Base-by-base conservation (phyloP, 2,797 vertebrate genomes). In the Atherinosoma microstoma region DNA sequence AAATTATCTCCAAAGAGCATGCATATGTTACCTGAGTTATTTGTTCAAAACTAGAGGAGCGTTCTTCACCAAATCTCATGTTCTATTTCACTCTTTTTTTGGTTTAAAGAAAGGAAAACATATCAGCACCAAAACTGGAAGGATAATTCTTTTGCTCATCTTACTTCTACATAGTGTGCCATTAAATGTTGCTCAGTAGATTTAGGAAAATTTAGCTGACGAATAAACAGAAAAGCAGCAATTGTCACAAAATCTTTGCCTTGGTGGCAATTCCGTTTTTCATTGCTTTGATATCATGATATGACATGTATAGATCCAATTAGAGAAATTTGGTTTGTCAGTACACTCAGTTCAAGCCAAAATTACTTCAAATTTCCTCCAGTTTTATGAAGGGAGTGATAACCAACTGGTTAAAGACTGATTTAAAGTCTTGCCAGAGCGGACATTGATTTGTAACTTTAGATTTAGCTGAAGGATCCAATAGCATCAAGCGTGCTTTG, bases 341-440 rank as follows among this genome's bases (percentile, higher is more conserved):
- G 24, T 57, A 34, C 45, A 53, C 36, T 70, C 58, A 70, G 32
- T 49, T 51, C 15, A 67, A 32, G 58, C 68, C 75, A 68, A 67
- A 67, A 34, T 57, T 22, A 35, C 11, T 65, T 59, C 49, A 36
- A 70, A 29, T 16, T 35, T 11, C 30, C 64, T 66, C 24, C 22
- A 36, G 1, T 69, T 73, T 75, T 70, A 57, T 40, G 49, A 83
- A 71, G 75, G 8, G 11, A 79, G 60, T 65, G 15, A 64, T 49
- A 64, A 80, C 73, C 72, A 61, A 40, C 63, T 67, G 24, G 58
- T 30, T 56, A 56, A 56, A 16, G 13, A 30, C 27, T 56, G 27
- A 18, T 32, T 66, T 58, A 35, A 40, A 54, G 30, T 69, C 34
- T 61, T 38, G 42, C 58, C 30, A 54, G 47, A 40, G 20, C 24